Percentiles rank a stretch among this genome's conserved stretches.
phyloP scores from a whole-genome alignment of 1,140 invertebrate genomes.

The Maniola jurtina region DNA sequence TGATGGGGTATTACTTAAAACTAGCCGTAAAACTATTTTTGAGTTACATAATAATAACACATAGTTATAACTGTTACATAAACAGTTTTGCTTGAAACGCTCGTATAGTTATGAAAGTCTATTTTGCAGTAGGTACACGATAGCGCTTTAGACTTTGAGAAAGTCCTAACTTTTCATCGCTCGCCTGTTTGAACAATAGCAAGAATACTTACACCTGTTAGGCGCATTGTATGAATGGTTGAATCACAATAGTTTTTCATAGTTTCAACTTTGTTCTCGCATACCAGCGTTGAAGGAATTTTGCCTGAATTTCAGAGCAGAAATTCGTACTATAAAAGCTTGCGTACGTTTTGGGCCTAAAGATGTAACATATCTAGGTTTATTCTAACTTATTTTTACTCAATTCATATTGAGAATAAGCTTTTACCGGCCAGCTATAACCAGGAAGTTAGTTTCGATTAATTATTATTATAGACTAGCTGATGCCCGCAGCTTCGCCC shows the following conservation, averaged over 20 bases:
- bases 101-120: slow-evolving; percentile 8
- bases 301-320: background rate
- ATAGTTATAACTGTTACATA: background rate
- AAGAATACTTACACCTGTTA: slow-evolving; percentile 13
- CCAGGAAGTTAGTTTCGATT: too few species aligned
- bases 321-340: background rate
- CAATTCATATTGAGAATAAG: too few species aligned
- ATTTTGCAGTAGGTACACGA: slow-evolving; percentile 8
- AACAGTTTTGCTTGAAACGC: background rate
- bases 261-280: background rate
- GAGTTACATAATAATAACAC: too few species aligned
- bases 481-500: too few species aligned
- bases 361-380: too few species aligned
- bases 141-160: slow-evolving; percentile 16
- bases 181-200: slow-evolving; percentile 21
- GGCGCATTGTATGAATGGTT: slow-evolving; percentile 19
- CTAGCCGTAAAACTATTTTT: too few species aligned
- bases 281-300: background rate
- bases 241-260: slow-evolving; percentile 3
- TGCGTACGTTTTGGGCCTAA: background rate
- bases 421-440: too few species aligned
- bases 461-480: too few species aligned
- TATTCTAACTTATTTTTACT: too few species aligned
- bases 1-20: too few species aligned
- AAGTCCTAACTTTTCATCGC: slow-evolving; percentile 22